Base-by-base conservation (phyloP, 2,888 invertebrate genomes). In the Leptopilina syphax region DNA sequence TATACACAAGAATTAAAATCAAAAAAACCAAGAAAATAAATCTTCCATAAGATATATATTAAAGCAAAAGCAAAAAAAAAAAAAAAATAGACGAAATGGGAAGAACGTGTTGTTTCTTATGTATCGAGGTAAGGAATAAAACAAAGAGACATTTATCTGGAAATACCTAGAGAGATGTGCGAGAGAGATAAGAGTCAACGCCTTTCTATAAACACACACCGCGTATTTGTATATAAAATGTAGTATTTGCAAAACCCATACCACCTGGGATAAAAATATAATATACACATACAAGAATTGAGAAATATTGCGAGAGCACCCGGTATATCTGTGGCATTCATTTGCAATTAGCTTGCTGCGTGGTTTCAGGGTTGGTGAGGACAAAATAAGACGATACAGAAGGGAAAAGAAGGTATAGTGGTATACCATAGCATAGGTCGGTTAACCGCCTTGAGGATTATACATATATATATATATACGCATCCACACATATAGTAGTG, bases 281-380 rank as follows among this genome's bases (percentile, higher is more conserved):
- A 9, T 47, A n/a, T n/a, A 24, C 60, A 18, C n/a, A 57, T 3
- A 34, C 54, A 63, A 8, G 12, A n/a, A n/a, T 34, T 13, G n/a
- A 13, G 60, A 18, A 78, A 82, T 81, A 82, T 79, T 78, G 79
- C 60, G 60, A 80, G 80, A 81, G 81, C 83, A 83, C 83, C 82
- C 83, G 83, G 82, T 83, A 82, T 79, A 83, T 83, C 76, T 80
- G 81, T 81, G 81, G 82, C 82, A 80, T 83, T 83, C 82, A 83
- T 83, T 83, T 82, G 83, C 83, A 83, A 83, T 83, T 82, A 83
- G 83, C 81, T 66, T 77, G 76, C 82, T 82, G 78, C 81, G 81
- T 81, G 82, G 82, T 82, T 79, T 81, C 82, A 80, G 81, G 84
- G 82, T 81, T 84, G 81, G 81, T 81, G 81, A 81, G 78, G 79